Conservation (phyloP, 2,888 invertebrate species). For the Pollenia amentaria region DNA sequence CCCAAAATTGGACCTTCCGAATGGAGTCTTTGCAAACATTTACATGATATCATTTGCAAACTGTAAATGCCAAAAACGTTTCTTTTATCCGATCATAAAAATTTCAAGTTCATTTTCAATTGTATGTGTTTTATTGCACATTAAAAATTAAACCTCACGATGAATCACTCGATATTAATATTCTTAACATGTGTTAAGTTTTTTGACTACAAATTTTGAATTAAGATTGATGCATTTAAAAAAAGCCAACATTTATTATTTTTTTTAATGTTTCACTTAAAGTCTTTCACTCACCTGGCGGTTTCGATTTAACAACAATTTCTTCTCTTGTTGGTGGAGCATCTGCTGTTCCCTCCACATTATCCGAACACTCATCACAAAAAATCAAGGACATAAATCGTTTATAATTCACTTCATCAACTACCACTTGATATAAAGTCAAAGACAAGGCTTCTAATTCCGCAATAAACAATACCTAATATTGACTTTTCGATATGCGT, state of each 20-base stretch:
- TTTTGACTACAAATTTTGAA: not conserved
- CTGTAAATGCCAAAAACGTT: too few species aligned
- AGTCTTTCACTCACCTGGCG: conserved; percentile 84
- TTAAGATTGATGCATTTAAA: not conserved
- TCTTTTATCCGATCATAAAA: too few species aligned
- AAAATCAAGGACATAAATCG: conserved; percentile 85
- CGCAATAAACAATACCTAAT: conserved; percentile 91
- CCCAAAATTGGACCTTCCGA: too few species aligned
- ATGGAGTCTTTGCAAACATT: too few species aligned
- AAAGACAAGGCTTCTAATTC: conserved; percentile 91
- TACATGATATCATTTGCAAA: too few species aligned
- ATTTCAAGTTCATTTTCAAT: too few species aligned
- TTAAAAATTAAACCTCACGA: too few species aligned
- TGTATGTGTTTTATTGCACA: too few species aligned
- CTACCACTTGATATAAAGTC: conserved; percentile 88
- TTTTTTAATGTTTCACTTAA: not conserved
- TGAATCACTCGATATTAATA: too few species aligned
- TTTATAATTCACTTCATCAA: conserved; percentile 83
- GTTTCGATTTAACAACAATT: conserved; percentile 88
- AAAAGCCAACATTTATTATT: not conserved
- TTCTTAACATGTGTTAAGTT: too few species aligned
- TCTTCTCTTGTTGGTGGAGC: conserved; percentile 77
- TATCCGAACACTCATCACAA: conserved; percentile 86
- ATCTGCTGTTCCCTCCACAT: conserved; percentile 76
- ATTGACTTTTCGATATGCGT: conserved; percentile 87